These are phyloP conservation scores for Bhutanitis thaidina DNA, from an alignment of 2,888 invertebrate species.

Conservation along the genomic window DNA sequence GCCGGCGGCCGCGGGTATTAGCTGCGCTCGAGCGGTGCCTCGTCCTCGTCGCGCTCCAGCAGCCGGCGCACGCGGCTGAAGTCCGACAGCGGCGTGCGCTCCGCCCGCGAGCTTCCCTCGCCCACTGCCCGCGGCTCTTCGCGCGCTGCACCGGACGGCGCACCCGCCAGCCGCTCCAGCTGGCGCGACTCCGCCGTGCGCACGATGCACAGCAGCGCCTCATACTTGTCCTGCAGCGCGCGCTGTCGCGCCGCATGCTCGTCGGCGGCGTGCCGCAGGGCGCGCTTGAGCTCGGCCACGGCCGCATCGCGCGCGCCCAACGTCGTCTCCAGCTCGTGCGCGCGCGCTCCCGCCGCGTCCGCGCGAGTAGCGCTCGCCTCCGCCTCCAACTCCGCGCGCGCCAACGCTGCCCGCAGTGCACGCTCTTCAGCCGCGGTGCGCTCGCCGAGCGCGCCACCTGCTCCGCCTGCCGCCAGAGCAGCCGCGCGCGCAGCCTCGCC, in stretches of 20 bases:
- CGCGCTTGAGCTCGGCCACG: constrained; percentile 70
- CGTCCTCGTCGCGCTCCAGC: constrained; percentile 28
- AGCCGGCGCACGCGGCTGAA: constrained; percentile 31
- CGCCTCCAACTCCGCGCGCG: constrained; percentile 28
- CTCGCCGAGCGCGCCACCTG: constrained; percentile 40
- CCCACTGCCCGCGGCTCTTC: constrained; percentile 63
- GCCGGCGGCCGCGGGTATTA: constrained; percentile 19
- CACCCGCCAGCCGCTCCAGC: constrained; percentile 69
- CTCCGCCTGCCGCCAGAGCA: constrained; percentile 14
- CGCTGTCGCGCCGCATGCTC: constrained; percentile 80
- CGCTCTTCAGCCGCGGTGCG: constrained; percentile 79
- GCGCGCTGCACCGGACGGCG: constrained; percentile 37
- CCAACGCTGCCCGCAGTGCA: constrained; percentile 56
- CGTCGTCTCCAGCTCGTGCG: constrained; percentile 75
- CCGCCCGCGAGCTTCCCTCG: not conserved
- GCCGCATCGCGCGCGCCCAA: constrained; percentile 52
- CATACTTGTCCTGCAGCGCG: constrained; percentile 81
- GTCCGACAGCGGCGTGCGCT: constrained; percentile 58
- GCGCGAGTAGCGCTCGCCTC: constrained; percentile 37
- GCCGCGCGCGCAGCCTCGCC: constrained; percentile 36
- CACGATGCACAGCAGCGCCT: constrained; percentile 77
- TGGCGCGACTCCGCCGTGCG: constrained; percentile 76
- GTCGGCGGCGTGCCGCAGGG: constrained; percentile 74
- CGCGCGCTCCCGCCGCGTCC: constrained; percentile 46
- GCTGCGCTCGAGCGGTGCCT: constrained; percentile 18